phyloP scores from a whole-genome alignment of 2,797 vertebrate species.

The Avahi laniger region DNA sequence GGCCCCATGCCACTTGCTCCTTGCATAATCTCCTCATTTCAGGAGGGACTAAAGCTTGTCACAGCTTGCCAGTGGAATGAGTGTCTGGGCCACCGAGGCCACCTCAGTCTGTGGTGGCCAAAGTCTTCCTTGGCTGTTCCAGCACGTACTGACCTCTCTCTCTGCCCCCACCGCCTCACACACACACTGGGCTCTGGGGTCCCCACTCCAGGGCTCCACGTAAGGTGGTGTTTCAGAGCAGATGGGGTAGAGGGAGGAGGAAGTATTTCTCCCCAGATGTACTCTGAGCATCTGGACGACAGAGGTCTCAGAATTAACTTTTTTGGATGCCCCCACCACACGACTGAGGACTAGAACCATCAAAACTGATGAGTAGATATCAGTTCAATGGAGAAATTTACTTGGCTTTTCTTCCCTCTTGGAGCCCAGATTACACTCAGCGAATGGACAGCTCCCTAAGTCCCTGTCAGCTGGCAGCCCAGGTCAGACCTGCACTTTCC shows the following conservation, averaged over 20 bases:
- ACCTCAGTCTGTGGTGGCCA: not conserved
- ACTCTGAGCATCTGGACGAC: not conserved
- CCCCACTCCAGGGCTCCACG: not conserved
- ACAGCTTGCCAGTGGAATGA: not conserved
- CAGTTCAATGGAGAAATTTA: not conserved
- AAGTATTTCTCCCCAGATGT: not conserved
- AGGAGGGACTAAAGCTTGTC: not conserved
- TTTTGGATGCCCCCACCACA: not conserved
- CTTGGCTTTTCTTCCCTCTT: not conserved
- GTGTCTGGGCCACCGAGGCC: not conserved
- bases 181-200: not conserved
- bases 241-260: fast-evolving
- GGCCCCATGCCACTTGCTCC: not conserved
- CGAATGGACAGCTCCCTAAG: not conserved
- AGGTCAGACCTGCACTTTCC: not conserved
- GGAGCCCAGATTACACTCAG: not conserved
- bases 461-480: not conserved
- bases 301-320: not conserved
- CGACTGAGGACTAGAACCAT: not conserved
- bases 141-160: not conserved
- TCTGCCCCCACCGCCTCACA: not conserved
- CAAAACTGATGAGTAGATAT: not conserved
- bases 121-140: not conserved
- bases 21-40: not conserved
- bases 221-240: not conserved